These are phyloP conservation scores for Progne subis DNA, from an alignment of 2,113 vertebrate species.

Conservation along the genomic window DNA sequence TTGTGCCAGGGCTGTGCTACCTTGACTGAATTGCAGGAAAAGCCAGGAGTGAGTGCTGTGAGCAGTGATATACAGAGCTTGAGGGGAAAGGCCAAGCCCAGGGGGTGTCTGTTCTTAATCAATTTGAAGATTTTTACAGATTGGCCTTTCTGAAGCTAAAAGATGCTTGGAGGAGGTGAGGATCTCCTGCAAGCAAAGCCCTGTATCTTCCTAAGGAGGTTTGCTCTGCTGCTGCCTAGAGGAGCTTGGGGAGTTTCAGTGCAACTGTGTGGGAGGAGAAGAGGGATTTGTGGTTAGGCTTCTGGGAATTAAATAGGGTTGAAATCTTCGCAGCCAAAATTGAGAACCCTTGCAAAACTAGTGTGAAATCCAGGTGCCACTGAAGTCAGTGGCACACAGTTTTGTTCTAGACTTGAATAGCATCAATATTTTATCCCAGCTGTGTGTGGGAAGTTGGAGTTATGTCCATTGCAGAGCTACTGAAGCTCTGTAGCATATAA, in stretches of 20 bases:
- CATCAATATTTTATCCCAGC: background rate
- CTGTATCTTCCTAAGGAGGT: background rate
- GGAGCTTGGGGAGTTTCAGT: background rate
- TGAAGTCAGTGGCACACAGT: background rate
- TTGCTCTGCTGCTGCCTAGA: background rate
- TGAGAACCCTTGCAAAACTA: background rate
- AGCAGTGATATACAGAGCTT: background rate
- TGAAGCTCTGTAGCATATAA: background rate
- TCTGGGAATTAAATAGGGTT: conserved; percentile 47
- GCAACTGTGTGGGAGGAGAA: conserved; percentile 28
- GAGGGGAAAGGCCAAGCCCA: background rate
- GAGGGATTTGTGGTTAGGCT: conserved; percentile 50
- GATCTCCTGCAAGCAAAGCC: background rate
- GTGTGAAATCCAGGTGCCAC: background rate
- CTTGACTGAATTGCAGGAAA: background rate
- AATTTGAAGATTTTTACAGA: background rate
- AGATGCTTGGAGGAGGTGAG: background rate
- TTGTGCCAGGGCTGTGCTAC: background rate
- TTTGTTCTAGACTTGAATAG: background rate
- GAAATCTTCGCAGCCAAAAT: conserved; percentile 35
- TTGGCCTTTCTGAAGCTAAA: background rate
- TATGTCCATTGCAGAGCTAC: background rate
- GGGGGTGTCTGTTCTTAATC: background rate
- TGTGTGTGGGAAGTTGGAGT: background rate
- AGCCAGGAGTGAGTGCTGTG: background rate